Conservation (phyloP, 2,888 invertebrate genomes). For the Clunio marinus region DNA sequence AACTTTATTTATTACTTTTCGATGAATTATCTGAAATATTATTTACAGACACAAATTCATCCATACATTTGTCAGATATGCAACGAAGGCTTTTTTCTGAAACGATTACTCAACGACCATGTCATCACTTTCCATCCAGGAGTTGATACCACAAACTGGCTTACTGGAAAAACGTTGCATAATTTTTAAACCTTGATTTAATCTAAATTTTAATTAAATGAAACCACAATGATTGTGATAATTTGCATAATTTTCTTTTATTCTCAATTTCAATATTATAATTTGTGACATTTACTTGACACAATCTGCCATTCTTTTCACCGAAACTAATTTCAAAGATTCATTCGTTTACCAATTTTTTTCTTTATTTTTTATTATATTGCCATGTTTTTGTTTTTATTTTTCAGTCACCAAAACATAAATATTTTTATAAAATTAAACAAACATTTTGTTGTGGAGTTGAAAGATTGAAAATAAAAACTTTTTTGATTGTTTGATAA, state of each 20-base stretch:
- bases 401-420: neutral
- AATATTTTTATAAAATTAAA: neutral
- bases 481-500: too few relatives aligned
- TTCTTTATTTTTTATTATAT: neutral
- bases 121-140: neutral
- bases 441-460: neutral
- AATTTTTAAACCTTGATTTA: neutral
- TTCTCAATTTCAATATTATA: conserved; percentile 13
- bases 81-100: neutral
- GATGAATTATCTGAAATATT: too few relatives aligned
- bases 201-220: too few relatives aligned
- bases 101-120: neutral
- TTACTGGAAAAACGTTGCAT: neutral
- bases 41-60: neutral
- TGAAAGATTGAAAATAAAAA: neutral
- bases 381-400: conserved; percentile 3
- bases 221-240: too few relatives aligned
- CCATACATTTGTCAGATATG: neutral
- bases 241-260: conserved; percentile 22
- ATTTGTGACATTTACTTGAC: neutral
- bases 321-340: neutral
- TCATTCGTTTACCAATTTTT: too few relatives aligned
- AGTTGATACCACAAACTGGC: neutral
- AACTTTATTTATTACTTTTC: neutral
- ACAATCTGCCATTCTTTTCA: neutral